These are phyloP conservation scores for Tenodera sinensis DNA, from an alignment of 2,888 invertebrate species.

Conservation along the genomic window DNA sequence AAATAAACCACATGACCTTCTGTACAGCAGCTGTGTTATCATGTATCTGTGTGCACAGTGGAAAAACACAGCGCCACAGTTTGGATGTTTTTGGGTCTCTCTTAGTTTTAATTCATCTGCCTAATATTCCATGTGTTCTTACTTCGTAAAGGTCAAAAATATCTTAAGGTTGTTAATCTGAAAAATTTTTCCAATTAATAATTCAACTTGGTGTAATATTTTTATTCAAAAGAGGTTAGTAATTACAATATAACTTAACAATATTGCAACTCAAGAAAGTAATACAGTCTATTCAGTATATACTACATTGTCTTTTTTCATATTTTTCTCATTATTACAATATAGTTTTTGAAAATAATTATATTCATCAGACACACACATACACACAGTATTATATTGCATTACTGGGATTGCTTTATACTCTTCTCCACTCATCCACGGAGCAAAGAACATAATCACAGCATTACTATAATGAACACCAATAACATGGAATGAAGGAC, in stretches of 20 bases:
- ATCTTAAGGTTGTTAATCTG: neutral
- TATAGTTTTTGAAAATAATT: constrained; percentile 8
- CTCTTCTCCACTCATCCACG: neutral
- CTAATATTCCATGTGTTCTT: too few species aligned
- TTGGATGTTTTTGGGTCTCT: too few species aligned
- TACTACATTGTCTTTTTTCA: constrained; percentile 10
- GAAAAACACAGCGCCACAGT: too few species aligned
- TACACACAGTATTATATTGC: neutral
- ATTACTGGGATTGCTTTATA: constrained; percentile 10
- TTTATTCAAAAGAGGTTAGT: constrained; percentile 11
- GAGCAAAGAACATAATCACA: neutral
- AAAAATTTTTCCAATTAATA: neutral
- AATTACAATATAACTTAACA: constrained; percentile 16
- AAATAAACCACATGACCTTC: too few species aligned
- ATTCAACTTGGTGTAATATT: constrained; percentile 14
- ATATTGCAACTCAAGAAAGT: constrained; percentile 2
- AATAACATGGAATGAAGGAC: neutral
- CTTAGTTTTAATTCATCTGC: too few species aligned
- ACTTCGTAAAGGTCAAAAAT: too few species aligned
- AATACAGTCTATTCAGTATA: constrained; percentile 15
- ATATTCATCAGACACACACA: neutral
- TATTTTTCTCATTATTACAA: neutral
- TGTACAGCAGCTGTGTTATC: too few species aligned
- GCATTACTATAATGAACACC: neutral
- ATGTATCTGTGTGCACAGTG: too few species aligned